Percentiles rank a stretch among this genome's conserved stretches.
Evolutionary conservation across 2,113 vertebrate species (phyloP).

Genomic region (Psammodynastes pulverulentus): DNA sequence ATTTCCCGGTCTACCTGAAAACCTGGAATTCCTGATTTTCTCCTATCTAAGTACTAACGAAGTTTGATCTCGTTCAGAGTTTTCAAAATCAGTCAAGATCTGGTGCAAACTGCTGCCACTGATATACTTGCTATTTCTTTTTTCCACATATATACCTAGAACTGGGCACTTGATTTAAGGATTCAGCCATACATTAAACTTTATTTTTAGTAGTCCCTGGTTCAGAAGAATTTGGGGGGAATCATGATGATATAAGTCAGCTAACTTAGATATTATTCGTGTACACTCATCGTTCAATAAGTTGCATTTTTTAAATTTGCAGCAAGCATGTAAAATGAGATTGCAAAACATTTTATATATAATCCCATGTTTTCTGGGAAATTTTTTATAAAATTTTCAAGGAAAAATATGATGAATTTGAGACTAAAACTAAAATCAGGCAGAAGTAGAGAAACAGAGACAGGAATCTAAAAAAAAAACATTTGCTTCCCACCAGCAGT

Average conservation of each 20-base stretch:
- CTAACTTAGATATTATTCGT: background rate
- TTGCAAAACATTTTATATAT: background rate
- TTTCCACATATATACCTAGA: background rate
- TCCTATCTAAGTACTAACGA: background rate
- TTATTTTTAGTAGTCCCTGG: background rate
- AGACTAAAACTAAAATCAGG: background rate
- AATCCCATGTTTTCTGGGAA: no score
- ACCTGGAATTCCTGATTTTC: background rate
- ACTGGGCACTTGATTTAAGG: background rate
- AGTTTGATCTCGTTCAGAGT: background rate
- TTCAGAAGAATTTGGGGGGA: background rate
- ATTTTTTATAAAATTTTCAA: background rate
- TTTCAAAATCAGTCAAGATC: background rate
- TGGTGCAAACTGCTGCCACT: background rate
- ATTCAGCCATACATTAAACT: background rate
- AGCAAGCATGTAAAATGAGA: background rate
- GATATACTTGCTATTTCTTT: background rate
- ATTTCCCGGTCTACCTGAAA: background rate
- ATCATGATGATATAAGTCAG: background rate
- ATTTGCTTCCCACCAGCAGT: background rate
- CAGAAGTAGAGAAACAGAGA: background rate
- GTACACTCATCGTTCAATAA: background rate
- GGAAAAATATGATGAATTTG: background rate
- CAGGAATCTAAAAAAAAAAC: background rate
- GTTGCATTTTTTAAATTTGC: background rate